These are phyloP conservation scores for Poecilia velifera DNA, from an alignment of 2,797 vertebrate species.

Conservation along the genomic window DNA sequence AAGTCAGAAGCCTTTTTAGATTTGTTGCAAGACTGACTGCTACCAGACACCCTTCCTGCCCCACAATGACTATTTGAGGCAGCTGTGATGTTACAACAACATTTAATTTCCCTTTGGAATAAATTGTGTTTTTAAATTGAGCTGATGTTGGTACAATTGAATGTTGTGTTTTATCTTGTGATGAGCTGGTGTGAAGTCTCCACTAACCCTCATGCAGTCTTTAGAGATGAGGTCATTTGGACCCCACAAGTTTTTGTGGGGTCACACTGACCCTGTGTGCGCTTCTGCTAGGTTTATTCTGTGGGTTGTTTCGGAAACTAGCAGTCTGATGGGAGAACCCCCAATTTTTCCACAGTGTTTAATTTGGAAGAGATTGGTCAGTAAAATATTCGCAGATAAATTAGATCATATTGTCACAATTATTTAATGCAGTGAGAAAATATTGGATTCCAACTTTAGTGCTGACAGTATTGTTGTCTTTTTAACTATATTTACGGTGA, in stretches of 20 bases:
- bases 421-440: background rate
- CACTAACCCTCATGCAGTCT: background rate
- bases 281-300: too few species aligned
- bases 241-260: too few species aligned
- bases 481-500: background rate
- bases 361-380: background rate
- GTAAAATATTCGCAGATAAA: background rate
- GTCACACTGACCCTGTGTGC: background rate
- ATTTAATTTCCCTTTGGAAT: too few species aligned
- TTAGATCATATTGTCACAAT: background rate
- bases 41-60: too few species aligned
- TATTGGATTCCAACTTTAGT: background rate
- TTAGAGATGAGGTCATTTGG: too few species aligned
- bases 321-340: too few species aligned
- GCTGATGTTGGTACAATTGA: background rate
- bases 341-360: background rate
- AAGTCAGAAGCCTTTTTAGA: too few species aligned
- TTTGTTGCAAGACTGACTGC: too few species aligned
- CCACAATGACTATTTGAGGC: too few species aligned
- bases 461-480: background rate
- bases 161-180: background rate
- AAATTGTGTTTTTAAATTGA: too few species aligned
- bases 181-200: background rate
- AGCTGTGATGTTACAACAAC: too few species aligned
- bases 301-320: too few species aligned